Evolutionary conservation across 2,113 vertebrate genomes (phyloP), one percentile per base, ranked within the genome.

Genomic region (Meleagris gallopavo): DNA sequence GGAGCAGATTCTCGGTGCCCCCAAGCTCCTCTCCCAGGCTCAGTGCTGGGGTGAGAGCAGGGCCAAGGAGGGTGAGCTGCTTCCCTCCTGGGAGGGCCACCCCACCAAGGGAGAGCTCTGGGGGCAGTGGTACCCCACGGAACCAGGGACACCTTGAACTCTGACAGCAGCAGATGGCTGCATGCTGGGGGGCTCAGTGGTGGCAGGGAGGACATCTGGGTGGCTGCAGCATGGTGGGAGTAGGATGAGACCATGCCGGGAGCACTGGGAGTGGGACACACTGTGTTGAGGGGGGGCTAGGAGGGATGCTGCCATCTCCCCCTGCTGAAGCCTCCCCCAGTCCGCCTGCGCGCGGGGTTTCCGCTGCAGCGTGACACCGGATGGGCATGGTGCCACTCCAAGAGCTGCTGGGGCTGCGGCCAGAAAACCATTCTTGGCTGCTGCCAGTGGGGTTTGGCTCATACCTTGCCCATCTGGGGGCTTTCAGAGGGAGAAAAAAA

Each of bases 391-490:
- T 38, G 5, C 79, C 2, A 3, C 83, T 95, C 88, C 92, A 93
- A 94, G 86, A 94, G 90, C 90, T 86, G 85, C 94, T 94, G 92
- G 90, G 83, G 95, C 69, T 88, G 3, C 66, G 86, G 96, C 95
- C 94, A 96, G 76, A 66, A 95, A 95, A 95, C 91, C 72, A 83
- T 87, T 95, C 89, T 94, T 94, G 96, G 93, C 95, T 91, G 82
- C 88, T 86, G 83, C 69, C 92, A 91, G 79, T 70, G 92, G 93
- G 93, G 69, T 83, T 96, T 96, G 95, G 96, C 96, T 43, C 18
- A 0, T 91, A 91, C 92, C 93, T 85, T 94, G 91, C 60, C 95
- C 95, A 95, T 94, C 92, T 95, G 93, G 96, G 96, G 92, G 64
- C 88, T 95, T 95, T 95, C 75, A 96, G 88, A 91, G 32, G 64